phyloP scores from a whole-genome alignment of 2,797 vertebrate genomes.

The Huso huso region DNA sequence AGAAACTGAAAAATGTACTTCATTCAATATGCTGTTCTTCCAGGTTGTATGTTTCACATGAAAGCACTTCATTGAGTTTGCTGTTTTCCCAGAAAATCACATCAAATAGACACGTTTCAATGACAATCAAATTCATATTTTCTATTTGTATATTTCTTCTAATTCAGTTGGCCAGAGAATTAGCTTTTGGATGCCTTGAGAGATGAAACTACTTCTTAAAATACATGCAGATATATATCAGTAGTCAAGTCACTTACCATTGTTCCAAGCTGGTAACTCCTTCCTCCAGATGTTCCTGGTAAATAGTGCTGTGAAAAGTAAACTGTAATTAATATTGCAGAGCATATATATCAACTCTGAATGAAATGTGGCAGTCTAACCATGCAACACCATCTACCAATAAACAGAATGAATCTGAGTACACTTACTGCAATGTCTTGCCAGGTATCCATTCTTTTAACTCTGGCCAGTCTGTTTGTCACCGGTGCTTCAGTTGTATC shows the following conservation, averaged over 20 bases:
- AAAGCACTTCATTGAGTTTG: no score
- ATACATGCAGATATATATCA: neutral
- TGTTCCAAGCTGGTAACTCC: constrained; percentile 30
- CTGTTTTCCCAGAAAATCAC: no score
- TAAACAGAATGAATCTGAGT: neutral
- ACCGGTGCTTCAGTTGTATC: constrained; percentile 10
- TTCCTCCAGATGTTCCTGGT: constrained; percentile 49
- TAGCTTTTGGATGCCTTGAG: no score
- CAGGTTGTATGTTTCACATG: no score
- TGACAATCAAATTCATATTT: no score
- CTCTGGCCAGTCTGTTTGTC: constrained; percentile 24
- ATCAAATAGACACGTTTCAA: no score
- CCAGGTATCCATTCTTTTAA: constrained; percentile 43
- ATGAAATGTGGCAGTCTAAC: no score
- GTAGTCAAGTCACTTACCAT: constrained; percentile 34
- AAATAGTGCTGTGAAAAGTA: constrained; percentile 42
- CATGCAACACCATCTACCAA: neutral
- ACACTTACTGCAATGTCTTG: constrained; percentile 43
- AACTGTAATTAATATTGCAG: neutral
- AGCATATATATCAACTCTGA: neutral
- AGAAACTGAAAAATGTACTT: no score
- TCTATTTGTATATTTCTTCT: no score
- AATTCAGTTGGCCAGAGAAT: no score
- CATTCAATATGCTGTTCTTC: no score
- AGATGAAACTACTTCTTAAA: no score